Evolutionary conservation across 2,888 invertebrate genomes (phyloP).

Genomic region (Operophtera brumata): DNA sequence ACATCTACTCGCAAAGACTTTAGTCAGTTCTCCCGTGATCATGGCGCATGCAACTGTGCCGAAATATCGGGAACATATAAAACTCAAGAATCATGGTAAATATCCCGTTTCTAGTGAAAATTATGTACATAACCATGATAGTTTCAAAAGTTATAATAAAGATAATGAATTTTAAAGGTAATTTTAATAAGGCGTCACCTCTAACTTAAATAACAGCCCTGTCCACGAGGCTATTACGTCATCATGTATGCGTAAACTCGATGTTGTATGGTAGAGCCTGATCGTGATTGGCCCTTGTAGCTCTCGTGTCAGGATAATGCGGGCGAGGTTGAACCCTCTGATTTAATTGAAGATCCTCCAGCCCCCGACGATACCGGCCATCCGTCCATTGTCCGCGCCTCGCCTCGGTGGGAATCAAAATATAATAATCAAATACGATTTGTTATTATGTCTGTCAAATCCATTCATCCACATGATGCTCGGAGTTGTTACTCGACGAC

Average conservation of each 20-base stretch:
- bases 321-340: constrained; percentile 70
- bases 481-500: constrained; percentile 22
- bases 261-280: constrained; percentile 55
- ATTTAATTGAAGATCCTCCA: constrained; percentile 73
- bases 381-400: constrained; percentile 48
- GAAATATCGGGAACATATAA: no score
- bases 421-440: constrained; percentile 36
- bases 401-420: constrained; percentile 41
- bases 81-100: no score
- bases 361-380: constrained; percentile 43
- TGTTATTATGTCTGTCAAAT: constrained; percentile 36
- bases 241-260: constrained; percentile 52
- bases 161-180: constrained; percentile 34
- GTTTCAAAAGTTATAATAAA: no score
- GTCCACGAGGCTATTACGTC: constrained; percentile 12
- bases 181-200: constrained; percentile 30
- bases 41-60: no score
- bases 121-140: no score
- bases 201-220: constrained; percentile 30
- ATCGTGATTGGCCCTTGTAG: constrained; percentile 54
- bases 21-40: no score
- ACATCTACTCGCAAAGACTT: no score
- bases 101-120: no score
- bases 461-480: constrained; percentile 31
- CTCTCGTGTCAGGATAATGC: constrained; percentile 64